A percentile compares a stretch with the other conserved stretches of the same genome.
These are phyloP conservation scores for Eonycteris spelaea DNA, from an alignment of 2,113 vertebrate species.

Conservation along the genomic window DNA sequence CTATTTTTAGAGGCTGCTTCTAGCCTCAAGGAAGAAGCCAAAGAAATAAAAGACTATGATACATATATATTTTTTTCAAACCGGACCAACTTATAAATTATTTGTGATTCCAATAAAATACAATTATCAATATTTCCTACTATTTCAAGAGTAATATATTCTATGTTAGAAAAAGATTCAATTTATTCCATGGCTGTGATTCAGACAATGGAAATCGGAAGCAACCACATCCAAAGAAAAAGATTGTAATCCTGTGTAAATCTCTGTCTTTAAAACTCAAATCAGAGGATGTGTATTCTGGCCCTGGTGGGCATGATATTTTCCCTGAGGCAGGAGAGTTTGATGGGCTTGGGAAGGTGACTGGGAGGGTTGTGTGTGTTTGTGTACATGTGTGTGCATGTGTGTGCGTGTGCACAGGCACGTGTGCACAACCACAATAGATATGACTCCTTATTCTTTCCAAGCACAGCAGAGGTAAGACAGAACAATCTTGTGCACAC, in stretches of 20 bases:
- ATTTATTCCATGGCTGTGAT: constrained; percentile 51
- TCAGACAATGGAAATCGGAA: constrained; percentile 62
- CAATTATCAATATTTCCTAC: constrained; percentile 76
- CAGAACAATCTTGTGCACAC: not conserved
- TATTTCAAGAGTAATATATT: constrained; percentile 76
- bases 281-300: constrained; percentile 16
- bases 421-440: not conserved
- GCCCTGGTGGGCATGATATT: not conserved
- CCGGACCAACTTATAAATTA: constrained; percentile 48
- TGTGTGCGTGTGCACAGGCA: not conserved
- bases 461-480: not conserved
- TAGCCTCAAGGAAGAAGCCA: constrained; percentile 50
- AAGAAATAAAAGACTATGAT: constrained; percentile 60
- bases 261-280: constrained; percentile 37
- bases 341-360: not conserved
- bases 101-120: constrained; percentile 56
- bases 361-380: not conserved
- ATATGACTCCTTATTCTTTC: not conserved
- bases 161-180: constrained; percentile 72
- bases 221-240: not conserved
- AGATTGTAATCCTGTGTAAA: constrained; percentile 5
- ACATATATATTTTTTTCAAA: constrained; percentile 5
- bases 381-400: not conserved
- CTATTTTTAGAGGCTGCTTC: constrained; percentile 50
- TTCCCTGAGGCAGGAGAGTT: not conserved